Conservation (phyloP, 92 coral and sea anemone genomes). For the Bergia sp. region DNA sequence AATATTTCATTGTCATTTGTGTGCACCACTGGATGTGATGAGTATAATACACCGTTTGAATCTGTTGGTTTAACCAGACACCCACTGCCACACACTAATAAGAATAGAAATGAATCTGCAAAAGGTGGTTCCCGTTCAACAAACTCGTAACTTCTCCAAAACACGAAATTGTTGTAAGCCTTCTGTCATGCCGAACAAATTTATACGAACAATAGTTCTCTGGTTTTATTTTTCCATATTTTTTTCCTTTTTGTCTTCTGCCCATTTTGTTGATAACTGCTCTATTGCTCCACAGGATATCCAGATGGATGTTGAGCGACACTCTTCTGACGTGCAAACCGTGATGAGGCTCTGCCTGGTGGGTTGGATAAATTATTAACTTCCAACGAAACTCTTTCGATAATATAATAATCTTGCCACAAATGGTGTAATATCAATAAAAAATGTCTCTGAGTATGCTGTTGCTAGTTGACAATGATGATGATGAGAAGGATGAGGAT, state of each 20-base stretch:
- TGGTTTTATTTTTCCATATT: not conserved
- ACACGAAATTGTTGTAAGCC: too few relatives aligned
- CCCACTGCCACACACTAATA: not conserved
- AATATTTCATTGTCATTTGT: too few relatives aligned
- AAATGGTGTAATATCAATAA: not conserved
- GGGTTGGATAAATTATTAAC: not conserved
- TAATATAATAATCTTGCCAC: too few relatives aligned
- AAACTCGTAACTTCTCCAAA: not conserved
- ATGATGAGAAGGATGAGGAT: not conserved
- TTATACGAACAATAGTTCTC: not conserved
- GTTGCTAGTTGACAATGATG: not conserved
- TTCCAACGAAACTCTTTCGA: not conserved
- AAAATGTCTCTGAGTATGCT: not conserved
- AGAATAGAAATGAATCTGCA: too few relatives aligned
- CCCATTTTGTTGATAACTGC: not conserved
- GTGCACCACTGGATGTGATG: too few relatives aligned
- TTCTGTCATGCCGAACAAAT: not conserved
- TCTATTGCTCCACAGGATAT: conserved; percentile 57
- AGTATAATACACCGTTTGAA: too few relatives aligned
- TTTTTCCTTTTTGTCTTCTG: not conserved
- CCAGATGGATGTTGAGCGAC: conserved; percentile 86
- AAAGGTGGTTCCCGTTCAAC: not conserved
- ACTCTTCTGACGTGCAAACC: conserved; percentile 83
- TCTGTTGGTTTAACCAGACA: too few relatives aligned
- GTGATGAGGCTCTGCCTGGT: conserved; percentile 94